Conservation (phyloP, 2,888 invertebrate species). For the Abscondita cerata region DNA sequence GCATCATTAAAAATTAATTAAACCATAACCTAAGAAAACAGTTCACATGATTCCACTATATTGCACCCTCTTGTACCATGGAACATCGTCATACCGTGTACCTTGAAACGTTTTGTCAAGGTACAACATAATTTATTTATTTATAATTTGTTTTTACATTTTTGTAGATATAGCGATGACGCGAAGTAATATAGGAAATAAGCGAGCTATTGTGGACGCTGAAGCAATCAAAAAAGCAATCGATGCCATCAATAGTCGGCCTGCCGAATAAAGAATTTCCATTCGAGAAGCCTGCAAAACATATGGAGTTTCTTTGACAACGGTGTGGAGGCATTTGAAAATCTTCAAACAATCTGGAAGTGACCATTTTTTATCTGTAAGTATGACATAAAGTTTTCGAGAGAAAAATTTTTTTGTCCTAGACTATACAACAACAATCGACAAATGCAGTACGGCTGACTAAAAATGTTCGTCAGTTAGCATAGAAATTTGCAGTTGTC, state of each 20-base stretch:
- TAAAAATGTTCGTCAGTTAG: not conserved
- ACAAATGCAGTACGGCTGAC: not conserved
- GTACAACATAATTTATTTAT: too few species aligned
- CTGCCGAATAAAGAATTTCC: not conserved
- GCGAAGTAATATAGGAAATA: not conserved
- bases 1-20: too few species aligned
- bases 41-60: too few species aligned
- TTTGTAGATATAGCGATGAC: not conserved
- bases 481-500: not conserved
- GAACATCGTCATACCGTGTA: too few species aligned
- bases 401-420: not conserved
- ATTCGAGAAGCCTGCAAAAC: not conserved
- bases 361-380: not conserved
- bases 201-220: not conserved
- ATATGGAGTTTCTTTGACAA: not conserved
- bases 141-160: too few species aligned
- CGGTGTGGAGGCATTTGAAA: not conserved
- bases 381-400: not conserved
- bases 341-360: not conserved
- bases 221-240: not conserved
- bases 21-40: too few species aligned
- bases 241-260: not conserved
- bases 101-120: too few species aligned
- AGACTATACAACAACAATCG: not conserved
- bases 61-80: too few species aligned